phyloP scores from a whole-genome alignment of 2,113 vertebrate genomes.

The Epinephelus lanceolatus region DNA sequence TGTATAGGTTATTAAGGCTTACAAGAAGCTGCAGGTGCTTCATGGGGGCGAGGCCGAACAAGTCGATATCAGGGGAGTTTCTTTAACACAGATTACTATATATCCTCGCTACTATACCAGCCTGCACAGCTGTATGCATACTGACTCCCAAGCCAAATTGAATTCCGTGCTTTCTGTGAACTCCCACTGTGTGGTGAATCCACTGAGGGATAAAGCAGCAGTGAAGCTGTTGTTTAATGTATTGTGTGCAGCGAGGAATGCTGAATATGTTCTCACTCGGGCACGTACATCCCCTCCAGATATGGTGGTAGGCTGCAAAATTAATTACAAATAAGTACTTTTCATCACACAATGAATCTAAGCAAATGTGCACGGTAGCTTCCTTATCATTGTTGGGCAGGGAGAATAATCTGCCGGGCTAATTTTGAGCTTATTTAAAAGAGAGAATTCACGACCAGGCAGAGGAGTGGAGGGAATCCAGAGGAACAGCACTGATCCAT shows the following conservation, averaged over 20 bases:
- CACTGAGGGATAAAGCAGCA: constrained; percentile 35
- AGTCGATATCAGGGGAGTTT: constrained; percentile 46
- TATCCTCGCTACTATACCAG: constrained; percentile 31
- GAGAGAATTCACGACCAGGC: constrained; percentile 21
- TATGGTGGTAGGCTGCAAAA: constrained; percentile 18
- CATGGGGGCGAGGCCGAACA: constrained; percentile 34
- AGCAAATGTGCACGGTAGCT: constrained; percentile 26
- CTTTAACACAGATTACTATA: constrained; percentile 51
- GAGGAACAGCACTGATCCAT: constrained; percentile 57
- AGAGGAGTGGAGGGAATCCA: constrained; percentile 40
- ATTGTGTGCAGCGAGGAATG: constrained; percentile 46
- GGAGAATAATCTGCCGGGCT: constrained; percentile 6
- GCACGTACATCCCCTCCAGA: constrained; percentile 13
- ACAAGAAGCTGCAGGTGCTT: constrained; percentile 30
- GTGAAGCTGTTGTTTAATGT: constrained; percentile 64
- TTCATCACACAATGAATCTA: constrained; percentile 31
- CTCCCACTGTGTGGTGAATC: constrained; percentile 42
- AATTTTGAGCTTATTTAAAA: constrained; percentile 46
- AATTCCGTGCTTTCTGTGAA: constrained; percentile 37
- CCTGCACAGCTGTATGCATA: constrained; percentile 24
- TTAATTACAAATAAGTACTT: constrained; percentile 42
- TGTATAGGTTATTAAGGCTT: constrained; percentile 16
- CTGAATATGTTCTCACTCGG: constrained; percentile 28
- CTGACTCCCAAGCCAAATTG: constrained; percentile 42
- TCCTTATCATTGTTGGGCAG: constrained; percentile 1